Conservation (phyloP, 2,797 vertebrate species). For the Coregonus ussuriensis region DNA sequence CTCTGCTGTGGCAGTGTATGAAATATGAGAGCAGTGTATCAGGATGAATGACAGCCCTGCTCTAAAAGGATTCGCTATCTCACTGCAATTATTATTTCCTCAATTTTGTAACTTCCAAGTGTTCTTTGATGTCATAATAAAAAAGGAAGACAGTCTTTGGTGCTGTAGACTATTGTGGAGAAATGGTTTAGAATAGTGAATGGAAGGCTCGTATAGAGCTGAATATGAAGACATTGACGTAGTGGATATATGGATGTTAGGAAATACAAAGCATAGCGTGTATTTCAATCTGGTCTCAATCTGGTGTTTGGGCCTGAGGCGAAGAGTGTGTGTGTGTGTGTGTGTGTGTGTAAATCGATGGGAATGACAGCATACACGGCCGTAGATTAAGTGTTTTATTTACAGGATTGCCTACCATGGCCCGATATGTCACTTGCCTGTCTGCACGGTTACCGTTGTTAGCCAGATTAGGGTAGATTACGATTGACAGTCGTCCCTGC, state of each 20-base stretch:
- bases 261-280: background rate
- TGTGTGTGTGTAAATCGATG: no score
- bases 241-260: background rate
- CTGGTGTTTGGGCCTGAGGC: conserved; percentile 6
- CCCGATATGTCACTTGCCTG: no score
- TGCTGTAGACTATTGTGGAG: background rate
- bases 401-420: conserved; percentile 1
- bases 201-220: no score
- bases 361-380: conserved; percentile 7
- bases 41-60: conserved; percentile 2
- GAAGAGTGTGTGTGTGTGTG: background rate
- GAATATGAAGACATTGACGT: background rate
- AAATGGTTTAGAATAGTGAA: no score
- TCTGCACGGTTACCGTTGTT: conserved; percentile 22
- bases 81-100: background rate
- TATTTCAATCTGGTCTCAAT: conserved; percentile 4
- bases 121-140: conserved; percentile 19
- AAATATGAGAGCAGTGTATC: no score
- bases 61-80: background rate
- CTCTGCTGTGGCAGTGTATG: background rate
- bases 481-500: conserved; percentile 33
- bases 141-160: background rate
- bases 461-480: conserved; percentile 28
- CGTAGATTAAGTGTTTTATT: conserved; percentile 36
- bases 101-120: no score